Evolutionary conservation across 2,888 invertebrate species (phyloP).

Genomic region (Epinotia demarniana): DNA sequence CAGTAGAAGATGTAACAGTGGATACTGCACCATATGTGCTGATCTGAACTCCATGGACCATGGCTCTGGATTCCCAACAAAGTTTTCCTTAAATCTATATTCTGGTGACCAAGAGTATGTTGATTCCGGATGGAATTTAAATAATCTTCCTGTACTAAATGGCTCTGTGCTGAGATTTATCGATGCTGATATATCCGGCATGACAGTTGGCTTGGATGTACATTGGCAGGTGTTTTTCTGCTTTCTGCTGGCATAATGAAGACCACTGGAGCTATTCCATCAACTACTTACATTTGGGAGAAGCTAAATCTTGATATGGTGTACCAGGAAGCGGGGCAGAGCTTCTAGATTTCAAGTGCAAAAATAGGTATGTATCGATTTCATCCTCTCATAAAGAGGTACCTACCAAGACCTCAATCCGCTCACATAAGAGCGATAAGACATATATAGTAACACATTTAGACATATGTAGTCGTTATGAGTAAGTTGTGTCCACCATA

Average conservation of each 20-base stretch:
- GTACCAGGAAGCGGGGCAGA: constrained; percentile 89
- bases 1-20: constrained; percentile 89
- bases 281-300: constrained; percentile 93
- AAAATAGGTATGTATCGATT: too few species aligned
- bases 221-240: constrained; percentile 93
- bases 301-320: constrained; percentile 93
- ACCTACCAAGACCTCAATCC: too few species aligned
- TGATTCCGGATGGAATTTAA: constrained; percentile 90
- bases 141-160: constrained; percentile 89
- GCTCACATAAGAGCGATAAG: too few species aligned
- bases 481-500: too few species aligned
- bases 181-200: constrained; percentile 90
- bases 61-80: constrained; percentile 91
- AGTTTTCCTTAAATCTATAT: constrained; percentile 84
- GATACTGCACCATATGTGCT: constrained; percentile 92
- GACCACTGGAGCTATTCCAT: constrained; percentile 94
- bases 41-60: constrained; percentile 91
- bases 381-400: too few species aligned
- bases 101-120: constrained; percentile 87
- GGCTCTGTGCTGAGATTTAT: constrained; percentile 90
- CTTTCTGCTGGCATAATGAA: constrained; percentile 94
- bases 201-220: constrained; percentile 92
- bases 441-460: too few species aligned
- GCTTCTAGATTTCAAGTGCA: constrained; percentile 82
- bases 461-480: too few species aligned